phyloP scores from a whole-genome alignment of 2,113 vertebrate species.

The Dromaius novaehollandiae region DNA sequence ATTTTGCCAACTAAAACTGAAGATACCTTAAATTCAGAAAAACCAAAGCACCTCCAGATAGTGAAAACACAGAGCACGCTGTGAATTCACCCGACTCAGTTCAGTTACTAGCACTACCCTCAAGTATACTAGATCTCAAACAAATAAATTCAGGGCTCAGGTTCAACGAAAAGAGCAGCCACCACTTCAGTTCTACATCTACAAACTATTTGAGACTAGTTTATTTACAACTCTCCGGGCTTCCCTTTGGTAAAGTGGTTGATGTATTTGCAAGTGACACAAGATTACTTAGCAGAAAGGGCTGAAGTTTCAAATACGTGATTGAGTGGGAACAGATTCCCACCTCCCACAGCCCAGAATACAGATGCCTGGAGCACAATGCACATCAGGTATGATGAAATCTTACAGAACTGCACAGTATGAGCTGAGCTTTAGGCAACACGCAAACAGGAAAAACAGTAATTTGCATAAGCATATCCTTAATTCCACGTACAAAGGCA shows the following conservation, averaged over 20 bases:
- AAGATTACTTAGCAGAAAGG: slow-evolving; percentile 11
- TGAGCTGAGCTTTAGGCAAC: neutral
- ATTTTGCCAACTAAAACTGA: neutral
- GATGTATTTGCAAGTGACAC: neutral
- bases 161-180: neutral
- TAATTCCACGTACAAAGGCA: neutral
- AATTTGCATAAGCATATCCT: neutral
- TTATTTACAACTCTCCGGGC: neutral
- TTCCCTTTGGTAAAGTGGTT: slow-evolving; percentile 17
- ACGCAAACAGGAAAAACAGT: neutral
- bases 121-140: neutral
- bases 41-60: neutral
- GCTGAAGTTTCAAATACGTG: neutral
- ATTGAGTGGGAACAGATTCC: neutral
- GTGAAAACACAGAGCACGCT: neutral
- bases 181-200: neutral
- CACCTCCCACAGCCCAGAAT: neutral
- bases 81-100: neutral
- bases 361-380: neutral
- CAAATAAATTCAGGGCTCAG: neutral
- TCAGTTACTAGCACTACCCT: neutral
- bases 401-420: neutral
- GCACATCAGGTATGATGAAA: neutral
- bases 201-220: neutral
- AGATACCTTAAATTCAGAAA: neutral